Evolutionary conservation across 2,113 vertebrate genomes (phyloP), one percentile per base, ranked within the genome.

Genomic region (Junco hyemalis): DNA sequence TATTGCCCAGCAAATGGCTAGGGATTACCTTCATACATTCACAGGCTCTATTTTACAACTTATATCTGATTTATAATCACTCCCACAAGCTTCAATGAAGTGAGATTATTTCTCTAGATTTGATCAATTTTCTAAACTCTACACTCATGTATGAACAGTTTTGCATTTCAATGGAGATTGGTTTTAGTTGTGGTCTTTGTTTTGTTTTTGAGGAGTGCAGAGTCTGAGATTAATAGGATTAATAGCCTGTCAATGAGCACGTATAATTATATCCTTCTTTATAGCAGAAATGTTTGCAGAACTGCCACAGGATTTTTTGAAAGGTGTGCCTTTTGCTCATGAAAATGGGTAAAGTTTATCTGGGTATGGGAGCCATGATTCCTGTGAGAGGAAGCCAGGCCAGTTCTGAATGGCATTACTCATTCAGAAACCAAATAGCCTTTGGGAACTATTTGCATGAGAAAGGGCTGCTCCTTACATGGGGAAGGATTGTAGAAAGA

Each of bases 381-480:
- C 76, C 51, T 88, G 28, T 51, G 57, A 83, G 40, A 87, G 63
- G 89, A 93, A 84, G 44, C 31, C 40, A 17, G 24, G 21, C n/a
- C 23, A 29, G 21, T 65, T 36, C 35, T 92, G 78, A 91, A 92
- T 72, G 50, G 16, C 21, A 29, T 76, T 95, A 65, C 70, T 88
- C 63, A 82, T 89, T 89, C 64, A 70, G 76, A 91, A 90, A 73
- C 23, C 4, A 0, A 88, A 83, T 15, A 86, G 51, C 31, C 81
- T 96, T 81, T 66, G 28, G 26, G 14, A 23, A 29, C 11, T 64
- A 96, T 96, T 92, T 94, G 74, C 88, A 95, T 96, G 44, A 94
- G 85, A 94, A 97, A 95, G 44, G 64, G 50, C 24, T 83, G 17
- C 25, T 94, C 6, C 71, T 88, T 66, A 71, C 35, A 64, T 36